These are phyloP conservation scores for Acropternis orthonyx DNA, from an alignment of 2,797 vertebrate genomes.

Conservation along the genomic window DNA sequence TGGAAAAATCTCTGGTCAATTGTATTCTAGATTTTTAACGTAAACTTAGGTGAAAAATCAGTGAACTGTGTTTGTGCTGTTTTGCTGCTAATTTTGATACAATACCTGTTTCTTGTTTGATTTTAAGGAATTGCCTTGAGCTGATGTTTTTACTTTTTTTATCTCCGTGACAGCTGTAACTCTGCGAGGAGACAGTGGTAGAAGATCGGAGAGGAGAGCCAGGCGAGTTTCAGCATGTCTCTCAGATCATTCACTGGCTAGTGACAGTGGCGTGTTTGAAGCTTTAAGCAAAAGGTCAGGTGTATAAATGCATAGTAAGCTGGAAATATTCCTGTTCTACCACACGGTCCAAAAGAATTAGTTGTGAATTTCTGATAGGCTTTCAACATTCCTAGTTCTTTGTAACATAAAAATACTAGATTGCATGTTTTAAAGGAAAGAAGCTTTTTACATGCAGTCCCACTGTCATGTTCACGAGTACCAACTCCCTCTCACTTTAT, in stretches of 20 bases:
- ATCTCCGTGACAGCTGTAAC: slow-evolving; percentile 82
- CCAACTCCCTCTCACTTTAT: neutral
- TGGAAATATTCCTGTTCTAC: slow-evolving; percentile 62
- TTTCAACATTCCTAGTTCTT: neutral
- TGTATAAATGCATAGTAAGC: slow-evolving; percentile 64
- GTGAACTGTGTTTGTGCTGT: neutral
- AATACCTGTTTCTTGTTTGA: neutral
- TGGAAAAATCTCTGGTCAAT: neutral
- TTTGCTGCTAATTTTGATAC: neutral
- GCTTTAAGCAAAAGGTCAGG: slow-evolving; percentile 92
- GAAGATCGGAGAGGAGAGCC: slow-evolving; percentile 85
- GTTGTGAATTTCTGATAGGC: neutral
- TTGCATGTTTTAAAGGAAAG: neutral
- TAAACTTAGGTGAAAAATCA: neutral
- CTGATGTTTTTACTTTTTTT: slow-evolving; percentile 19
- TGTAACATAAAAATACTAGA: neutral
- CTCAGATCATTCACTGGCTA: slow-evolving; percentile 93
- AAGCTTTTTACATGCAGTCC: neutral
- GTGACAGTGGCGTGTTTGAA: slow-evolving; percentile 97
- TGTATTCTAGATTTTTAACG: neutral
- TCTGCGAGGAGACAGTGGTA: slow-evolving; percentile 87
- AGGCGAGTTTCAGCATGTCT: slow-evolving; percentile 89
- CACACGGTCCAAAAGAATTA: neutral
- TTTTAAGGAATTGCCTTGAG: neutral
- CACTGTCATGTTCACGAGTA: neutral